Evolutionary conservation across 2,113 vertebrate species (phyloP), one percentile per base, ranked within the genome.

Genomic region (Promerops cafer): DNA sequence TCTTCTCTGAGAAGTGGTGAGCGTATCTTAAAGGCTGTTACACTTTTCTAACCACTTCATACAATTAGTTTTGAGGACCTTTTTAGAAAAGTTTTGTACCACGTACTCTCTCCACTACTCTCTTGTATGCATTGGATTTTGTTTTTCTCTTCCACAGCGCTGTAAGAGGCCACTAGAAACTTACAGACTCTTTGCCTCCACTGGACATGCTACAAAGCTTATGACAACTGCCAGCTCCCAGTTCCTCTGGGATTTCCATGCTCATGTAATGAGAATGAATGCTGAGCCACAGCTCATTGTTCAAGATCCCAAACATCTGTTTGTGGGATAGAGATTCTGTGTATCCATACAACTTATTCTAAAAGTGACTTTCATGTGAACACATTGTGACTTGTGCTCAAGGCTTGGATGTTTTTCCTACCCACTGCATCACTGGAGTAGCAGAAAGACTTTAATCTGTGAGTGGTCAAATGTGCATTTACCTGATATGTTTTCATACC

Each of bases 241-340:
- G 50, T 7, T 74, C 78, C 47, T 70, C 13, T 39, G 56, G 47
- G 60, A 89, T 75, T 89, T 69, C 79, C 54, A 57, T 65, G 53
- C 42, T 86, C 71, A 76, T 89, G 54, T 90, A 80, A 80, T 49
- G 83, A 89, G 71, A 95, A 94, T 80, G 74, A 94, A 64, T 47
- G 44, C 49, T 83, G 76, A 89, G 77, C 69, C 91, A 91, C 71
- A 91, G 54, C 45, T 87, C 77, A 74, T 78, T 93, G 91, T 86
- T 86, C 39, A 75, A 74, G 71, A 80, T 86, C 19, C 35, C 72
- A 80, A 66, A 87, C 81, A 91, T 91, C 87, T 95, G 87, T 74
- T 89, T 93, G 91, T 89, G 65, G 87, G 44, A 76, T 40, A 78
- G 59, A 86, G 17, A 52, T 33, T 94, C 87, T 93, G 39, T 60